Percentiles rank a stretch among this genome's conserved stretches.
Conservation (phyloP, 2,888 invertebrate species). For the Lasioglossum lativentre region DNA sequence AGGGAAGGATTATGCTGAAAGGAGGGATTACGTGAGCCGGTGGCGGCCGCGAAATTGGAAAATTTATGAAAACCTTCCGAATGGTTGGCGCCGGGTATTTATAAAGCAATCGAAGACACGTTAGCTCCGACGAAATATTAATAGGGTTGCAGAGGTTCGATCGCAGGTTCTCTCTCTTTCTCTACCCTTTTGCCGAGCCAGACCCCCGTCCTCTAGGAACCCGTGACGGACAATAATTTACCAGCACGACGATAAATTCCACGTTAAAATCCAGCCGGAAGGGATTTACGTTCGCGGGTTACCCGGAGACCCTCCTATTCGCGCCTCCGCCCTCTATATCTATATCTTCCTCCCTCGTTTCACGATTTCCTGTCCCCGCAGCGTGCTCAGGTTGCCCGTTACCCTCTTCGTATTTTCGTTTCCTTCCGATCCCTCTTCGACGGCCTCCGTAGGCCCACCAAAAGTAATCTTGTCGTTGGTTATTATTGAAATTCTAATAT, state of each 20-base stretch:
- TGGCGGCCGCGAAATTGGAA: slow-evolving; percentile 56
- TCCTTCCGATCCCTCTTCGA: slow-evolving; percentile 28
- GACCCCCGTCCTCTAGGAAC: slow-evolving; percentile 56
- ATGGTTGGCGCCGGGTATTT: slow-evolving; percentile 52
- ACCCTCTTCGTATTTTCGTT: slow-evolving; percentile 3
- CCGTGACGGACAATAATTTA: slow-evolving; percentile 79
- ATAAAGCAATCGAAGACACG: slow-evolving; percentile 64
- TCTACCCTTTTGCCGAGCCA: slow-evolving; percentile 23
- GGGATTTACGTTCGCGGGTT: slow-evolving; percentile 78
- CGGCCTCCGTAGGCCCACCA: neutral
- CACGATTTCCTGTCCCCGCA: slow-evolving; percentile 13
- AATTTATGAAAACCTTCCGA: slow-evolving; percentile 53
- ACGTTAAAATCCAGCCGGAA: slow-evolving; percentile 81
- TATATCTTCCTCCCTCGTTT: slow-evolving; percentile 15
- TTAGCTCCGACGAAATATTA: slow-evolving; percentile 71
- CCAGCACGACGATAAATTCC: slow-evolving; percentile 77
- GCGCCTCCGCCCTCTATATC: slow-evolving; percentile 10
- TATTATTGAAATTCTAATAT: neutral
- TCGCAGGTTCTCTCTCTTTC: slow-evolving; percentile 31
- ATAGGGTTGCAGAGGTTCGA: slow-evolving; percentile 68
- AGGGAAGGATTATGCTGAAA: slow-evolving; percentile 54
- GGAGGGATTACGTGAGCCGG: slow-evolving; percentile 47
- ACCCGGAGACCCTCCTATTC: slow-evolving; percentile 64
- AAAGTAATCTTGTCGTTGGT: neutral
- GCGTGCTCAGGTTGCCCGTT: neutral